phyloP scores from a whole-genome alignment of 2,888 invertebrate genomes.

The Sphinx pinastri region DNA sequence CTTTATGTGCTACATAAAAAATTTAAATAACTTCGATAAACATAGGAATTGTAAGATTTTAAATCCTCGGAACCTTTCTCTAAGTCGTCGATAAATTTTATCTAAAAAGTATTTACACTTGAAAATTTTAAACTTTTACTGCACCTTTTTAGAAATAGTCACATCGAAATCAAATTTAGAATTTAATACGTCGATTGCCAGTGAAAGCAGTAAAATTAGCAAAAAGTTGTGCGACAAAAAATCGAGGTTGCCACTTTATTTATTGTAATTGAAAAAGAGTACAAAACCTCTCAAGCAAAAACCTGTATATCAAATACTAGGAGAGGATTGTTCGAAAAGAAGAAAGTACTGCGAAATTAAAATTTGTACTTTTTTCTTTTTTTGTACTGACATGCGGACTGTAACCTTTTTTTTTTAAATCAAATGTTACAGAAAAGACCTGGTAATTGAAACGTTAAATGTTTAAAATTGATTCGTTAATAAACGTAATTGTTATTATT shows the following conservation, averaged over 20 bases:
- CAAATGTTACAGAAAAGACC: too few species aligned
- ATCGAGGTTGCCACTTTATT: not conserved
- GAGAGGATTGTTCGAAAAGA: not conserved
- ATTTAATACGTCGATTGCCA: not conserved
- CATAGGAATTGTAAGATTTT: constrained; percentile 20
- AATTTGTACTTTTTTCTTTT: not conserved
- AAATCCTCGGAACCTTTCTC: constrained; percentile 12
- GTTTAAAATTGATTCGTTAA: too few species aligned
- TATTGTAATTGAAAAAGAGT: not conserved
- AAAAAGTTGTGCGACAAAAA: not conserved
- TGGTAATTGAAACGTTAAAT: too few species aligned
- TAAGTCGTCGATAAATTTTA: constrained; percentile 8
- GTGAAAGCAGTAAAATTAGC: not conserved
- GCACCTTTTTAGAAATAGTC: not conserved
- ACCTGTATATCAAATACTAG: not conserved
- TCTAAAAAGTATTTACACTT: not conserved
- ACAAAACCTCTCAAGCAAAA: not conserved
- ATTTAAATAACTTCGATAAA: not conserved
- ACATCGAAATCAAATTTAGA: not conserved
- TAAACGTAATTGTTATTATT: too few species aligned
- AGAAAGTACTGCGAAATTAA: not conserved
- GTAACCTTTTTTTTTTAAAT: too few species aligned
- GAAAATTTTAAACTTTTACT: not conserved
- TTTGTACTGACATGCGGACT: too few species aligned
- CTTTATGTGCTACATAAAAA: not conserved